Evolutionary conservation across 2,888 invertebrate species (phyloP).

Genomic region (Brenthis ino): DNA sequence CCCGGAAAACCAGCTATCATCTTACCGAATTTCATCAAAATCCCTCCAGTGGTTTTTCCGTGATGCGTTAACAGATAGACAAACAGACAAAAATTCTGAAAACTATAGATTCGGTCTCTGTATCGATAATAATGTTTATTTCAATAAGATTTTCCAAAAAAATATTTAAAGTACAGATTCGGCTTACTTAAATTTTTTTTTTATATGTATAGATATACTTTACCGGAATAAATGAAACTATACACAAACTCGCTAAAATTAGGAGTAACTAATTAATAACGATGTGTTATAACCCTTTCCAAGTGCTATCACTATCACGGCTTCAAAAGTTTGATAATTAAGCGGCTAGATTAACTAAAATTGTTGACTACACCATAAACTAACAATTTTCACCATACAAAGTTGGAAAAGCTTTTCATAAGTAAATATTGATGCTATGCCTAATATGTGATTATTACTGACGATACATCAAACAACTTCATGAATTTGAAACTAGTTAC

Average conservation of each 20-base stretch:
- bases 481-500: constrained; percentile 24
- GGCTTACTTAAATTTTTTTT: no score
- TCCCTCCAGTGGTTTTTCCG: no score
- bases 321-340: constrained; percentile 38
- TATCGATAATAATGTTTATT: no score
- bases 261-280: constrained; percentile 13
- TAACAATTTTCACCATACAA: constrained; percentile 31
- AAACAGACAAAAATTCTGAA: no score
- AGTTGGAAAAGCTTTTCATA: constrained; percentile 34
- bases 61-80: no score
- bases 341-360: constrained; percentile 38
- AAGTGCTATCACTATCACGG: constrained; percentile 11
- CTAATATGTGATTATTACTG: constrained; percentile 33
- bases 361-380: constrained; percentile 32
- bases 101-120: no score
- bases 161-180: no score
- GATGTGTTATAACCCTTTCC: constrained; percentile 4
- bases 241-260: background rate
- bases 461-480: constrained; percentile 26
- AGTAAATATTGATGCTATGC: constrained; percentile 33
- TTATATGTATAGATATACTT: no score
- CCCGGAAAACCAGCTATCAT: no score
- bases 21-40: no score
- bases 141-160: no score
- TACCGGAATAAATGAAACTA: no score